Conservation (phyloP, 1,140 invertebrate species). For the Drosophila dunni region DNA sequence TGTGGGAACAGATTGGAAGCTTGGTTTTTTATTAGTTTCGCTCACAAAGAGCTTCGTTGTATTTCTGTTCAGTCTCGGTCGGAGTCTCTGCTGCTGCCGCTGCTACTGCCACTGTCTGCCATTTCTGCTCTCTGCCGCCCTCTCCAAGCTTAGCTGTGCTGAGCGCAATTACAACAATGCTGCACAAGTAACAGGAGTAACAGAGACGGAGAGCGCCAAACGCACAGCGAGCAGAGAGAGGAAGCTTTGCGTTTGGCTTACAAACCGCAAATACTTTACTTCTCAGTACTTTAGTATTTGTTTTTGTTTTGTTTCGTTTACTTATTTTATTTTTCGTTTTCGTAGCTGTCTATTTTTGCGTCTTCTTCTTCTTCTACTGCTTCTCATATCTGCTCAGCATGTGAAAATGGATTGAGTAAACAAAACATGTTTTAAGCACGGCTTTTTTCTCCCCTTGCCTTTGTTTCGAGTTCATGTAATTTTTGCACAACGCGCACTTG, state of each 20-base stretch:
- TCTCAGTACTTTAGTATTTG: constrained; percentile 49
- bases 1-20: constrained; percentile 72
- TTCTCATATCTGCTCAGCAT: constrained; percentile 20
- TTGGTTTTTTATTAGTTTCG: constrained; percentile 82
- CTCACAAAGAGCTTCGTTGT: constrained; percentile 79
- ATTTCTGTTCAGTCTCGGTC: constrained; percentile 24
- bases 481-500: constrained; percentile 31
- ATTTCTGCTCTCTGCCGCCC: no score
- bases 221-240: constrained; percentile 15
- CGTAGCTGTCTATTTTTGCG: constrained; percentile 3
- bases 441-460: constrained; percentile 38
- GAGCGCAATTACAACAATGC: constrained; percentile 62
- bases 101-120: background rate
- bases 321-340: constrained; percentile 37
- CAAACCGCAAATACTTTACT: constrained; percentile 74
- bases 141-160: constrained; percentile 3
- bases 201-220: constrained; percentile 27
- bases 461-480: constrained; percentile 50
- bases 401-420: constrained; percentile 69
- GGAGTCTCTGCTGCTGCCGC: constrained; percentile 2
- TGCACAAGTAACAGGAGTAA: constrained; percentile 27
- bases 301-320: constrained; percentile 44
- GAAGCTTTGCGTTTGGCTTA: constrained; percentile 42
- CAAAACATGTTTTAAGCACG: constrained; percentile 46
- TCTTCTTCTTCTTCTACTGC: background rate